A percentile compares a stretch with the other conserved stretches of the same genome.
phyloP scores from a whole-genome alignment of 2,888 invertebrate genomes.

The Cactoblastis cactorum region DNA sequence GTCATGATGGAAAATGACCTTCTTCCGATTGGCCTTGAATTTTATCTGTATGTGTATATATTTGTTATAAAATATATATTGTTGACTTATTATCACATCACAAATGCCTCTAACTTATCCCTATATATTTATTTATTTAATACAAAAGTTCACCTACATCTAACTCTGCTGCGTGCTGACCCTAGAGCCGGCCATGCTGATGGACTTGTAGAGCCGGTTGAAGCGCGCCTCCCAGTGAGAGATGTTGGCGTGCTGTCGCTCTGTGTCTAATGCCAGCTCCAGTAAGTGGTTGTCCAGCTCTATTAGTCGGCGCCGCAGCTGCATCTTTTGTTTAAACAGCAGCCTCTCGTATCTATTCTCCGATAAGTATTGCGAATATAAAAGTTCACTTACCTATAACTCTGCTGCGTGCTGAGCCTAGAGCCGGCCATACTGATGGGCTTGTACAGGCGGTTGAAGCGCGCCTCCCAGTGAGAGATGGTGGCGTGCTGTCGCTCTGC shows the following conservation, averaged over 20 bases:
- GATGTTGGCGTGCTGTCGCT: constrained; percentile 92
- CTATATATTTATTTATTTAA: too few relatives aligned
- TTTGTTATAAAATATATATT: too few relatives aligned
- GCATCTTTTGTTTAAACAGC: constrained; percentile 96
- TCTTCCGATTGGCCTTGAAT: too few relatives aligned
- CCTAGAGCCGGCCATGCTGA: constrained; percentile 76
- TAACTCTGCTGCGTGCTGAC: constrained; percentile 81
- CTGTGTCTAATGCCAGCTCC: constrained; percentile 92
- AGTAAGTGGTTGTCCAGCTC: constrained; percentile 94
- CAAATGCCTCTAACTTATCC: too few relatives aligned
- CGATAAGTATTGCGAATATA: too few relatives aligned
- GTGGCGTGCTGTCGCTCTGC: constrained; percentile 93
- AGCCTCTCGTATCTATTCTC: constrained; percentile 94
- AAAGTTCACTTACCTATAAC: constrained; percentile 63
- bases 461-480: constrained; percentile 93
- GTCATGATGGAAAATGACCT: too few relatives aligned
- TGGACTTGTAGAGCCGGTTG: constrained; percentile 85
- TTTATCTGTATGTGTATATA: too few relatives aligned
- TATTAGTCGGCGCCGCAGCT: constrained; percentile 90
- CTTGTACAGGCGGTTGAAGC: constrained; percentile 87
- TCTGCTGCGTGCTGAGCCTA: constrained; percentile 81
- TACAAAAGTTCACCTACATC: too few relatives aligned
- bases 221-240: constrained; percentile 93
- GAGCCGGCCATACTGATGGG: constrained; percentile 77
- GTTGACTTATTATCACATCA: too few relatives aligned